Conservation (phyloP, 1,140 invertebrate species). For the Drosophila parvula region DNA sequence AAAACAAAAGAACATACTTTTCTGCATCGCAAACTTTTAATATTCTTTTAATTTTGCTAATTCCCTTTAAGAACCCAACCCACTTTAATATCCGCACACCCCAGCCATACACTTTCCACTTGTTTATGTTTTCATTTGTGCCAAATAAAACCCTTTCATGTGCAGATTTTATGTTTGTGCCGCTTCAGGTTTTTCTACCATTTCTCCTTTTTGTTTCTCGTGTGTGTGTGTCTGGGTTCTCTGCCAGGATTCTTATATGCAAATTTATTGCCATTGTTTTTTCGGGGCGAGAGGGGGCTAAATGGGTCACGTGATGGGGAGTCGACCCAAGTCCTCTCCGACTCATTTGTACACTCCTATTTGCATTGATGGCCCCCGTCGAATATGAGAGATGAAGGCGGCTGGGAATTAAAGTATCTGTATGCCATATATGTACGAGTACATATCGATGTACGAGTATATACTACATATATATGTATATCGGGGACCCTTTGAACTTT, state of each 20-base stretch:
- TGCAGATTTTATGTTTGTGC: slow-evolving; percentile 68
- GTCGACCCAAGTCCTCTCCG: neutral
- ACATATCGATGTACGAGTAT: neutral
- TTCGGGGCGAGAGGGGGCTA: neutral
- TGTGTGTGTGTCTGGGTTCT: slow-evolving; percentile 20
- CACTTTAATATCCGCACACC: slow-evolving; percentile 15
- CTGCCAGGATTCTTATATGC: slow-evolving; percentile 63
- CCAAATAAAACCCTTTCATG: slow-evolving; percentile 63
- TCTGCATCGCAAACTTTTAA: neutral
- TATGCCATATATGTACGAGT: neutral
- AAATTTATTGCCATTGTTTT: slow-evolving; percentile 73
- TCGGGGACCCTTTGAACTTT: slow-evolving; percentile 32
- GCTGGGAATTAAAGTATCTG: slow-evolving; percentile 22
- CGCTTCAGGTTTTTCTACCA: slow-evolving; percentile 41
- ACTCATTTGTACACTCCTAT: slow-evolving; percentile 36
- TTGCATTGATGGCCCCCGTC: slow-evolving; percentile 41
- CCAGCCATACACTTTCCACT: slow-evolving; percentile 21
- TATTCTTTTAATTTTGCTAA: neutral
- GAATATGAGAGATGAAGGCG: slow-evolving; percentile 17
- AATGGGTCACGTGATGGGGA: slow-evolving; percentile 53
- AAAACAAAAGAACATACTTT: neutral
- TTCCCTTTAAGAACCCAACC: neutral
- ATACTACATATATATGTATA: neutral
- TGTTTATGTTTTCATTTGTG: slow-evolving; percentile 72
- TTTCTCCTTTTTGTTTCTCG: slow-evolving; percentile 22